Percentiles rank a stretch among this genome's conserved stretches.
phyloP scores from a whole-genome alignment of 2,797 vertebrate genomes.

The Arnoldichthys spilopterus region DNA sequence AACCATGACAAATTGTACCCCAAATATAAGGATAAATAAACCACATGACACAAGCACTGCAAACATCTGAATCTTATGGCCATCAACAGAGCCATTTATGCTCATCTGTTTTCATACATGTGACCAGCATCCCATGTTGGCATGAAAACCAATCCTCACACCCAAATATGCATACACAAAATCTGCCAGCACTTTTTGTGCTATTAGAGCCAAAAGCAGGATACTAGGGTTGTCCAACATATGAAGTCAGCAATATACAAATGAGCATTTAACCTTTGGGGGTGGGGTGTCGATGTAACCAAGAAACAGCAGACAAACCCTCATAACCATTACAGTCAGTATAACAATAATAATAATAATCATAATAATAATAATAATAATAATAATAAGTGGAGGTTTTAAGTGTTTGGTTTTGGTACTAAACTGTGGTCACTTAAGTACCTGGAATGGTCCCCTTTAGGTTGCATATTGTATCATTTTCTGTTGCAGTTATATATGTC shows the following conservation, averaged over 20 bases:
- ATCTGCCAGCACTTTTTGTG: neutral
- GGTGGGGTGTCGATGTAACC: too few species aligned
- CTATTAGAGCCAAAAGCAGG: neutral
- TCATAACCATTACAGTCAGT: too few species aligned
- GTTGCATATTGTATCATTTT: too few species aligned
- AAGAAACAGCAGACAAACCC: too few species aligned
- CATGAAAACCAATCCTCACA: constrained; percentile 3
- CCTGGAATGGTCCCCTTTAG: too few species aligned
- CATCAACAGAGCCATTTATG: neutral
- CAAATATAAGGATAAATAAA: neutral
- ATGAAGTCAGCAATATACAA: neutral
- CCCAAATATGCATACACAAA: neutral
- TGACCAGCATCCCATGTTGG: neutral
- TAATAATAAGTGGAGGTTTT: too few species aligned
- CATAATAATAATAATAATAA: too few species aligned
- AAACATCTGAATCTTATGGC: neutral
- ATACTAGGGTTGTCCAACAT: neutral
- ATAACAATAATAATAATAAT: too few species aligned
- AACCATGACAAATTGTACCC: neutral
- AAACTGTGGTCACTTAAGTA: too few species aligned
- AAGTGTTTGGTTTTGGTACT: too few species aligned
- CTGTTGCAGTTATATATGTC: too few species aligned
- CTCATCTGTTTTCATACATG: neutral
- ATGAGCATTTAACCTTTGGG: neutral
- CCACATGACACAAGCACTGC: neutral